Conservation (phyloP, 2,113 vertebrate genomes). For the Girardinichthys multiradiatus region DNA sequence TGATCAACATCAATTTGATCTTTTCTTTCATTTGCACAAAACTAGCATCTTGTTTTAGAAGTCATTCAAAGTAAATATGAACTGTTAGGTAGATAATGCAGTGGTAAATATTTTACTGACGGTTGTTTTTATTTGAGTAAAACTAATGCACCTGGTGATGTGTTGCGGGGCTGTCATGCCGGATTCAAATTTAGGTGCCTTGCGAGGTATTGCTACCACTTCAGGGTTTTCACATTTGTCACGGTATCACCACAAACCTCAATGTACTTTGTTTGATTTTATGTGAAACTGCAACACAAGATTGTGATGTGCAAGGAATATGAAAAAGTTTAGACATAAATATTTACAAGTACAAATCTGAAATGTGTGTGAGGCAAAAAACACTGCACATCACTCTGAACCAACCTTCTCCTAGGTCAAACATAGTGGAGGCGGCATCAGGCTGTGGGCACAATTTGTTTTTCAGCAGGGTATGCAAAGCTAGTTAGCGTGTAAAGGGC, state of each 20-base stretch:
- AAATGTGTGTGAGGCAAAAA: no score
- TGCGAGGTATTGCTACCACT: no score
- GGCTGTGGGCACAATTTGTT: not conserved
- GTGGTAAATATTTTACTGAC: slow-evolving; percentile 14
- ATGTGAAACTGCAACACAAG: no score
- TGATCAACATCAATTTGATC: slow-evolving; percentile 18
- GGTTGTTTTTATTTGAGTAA: slow-evolving; percentile 8
- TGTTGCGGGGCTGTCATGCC: not conserved
- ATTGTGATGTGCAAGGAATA: no score
- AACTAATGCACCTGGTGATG: not conserved
- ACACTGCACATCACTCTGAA: no score
- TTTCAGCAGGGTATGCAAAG: not conserved
- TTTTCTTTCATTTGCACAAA: slow-evolving; percentile 23
- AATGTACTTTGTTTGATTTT: no score
- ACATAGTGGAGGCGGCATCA: not conserved
- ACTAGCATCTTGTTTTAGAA: slow-evolving; percentile 27
- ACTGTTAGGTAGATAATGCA: slow-evolving; percentile 34
- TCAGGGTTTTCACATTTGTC: not conserved
- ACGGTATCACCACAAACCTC: no score
- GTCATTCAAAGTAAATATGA: slow-evolving; percentile 37
- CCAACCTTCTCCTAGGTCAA: no score
- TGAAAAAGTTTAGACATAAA: no score
- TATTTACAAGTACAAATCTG: no score
- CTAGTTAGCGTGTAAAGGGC: no score
- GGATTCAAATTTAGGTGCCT: no score